Conservation (phyloP, 2,888 invertebrate species). For the Drosophila aldrichi region DNA sequence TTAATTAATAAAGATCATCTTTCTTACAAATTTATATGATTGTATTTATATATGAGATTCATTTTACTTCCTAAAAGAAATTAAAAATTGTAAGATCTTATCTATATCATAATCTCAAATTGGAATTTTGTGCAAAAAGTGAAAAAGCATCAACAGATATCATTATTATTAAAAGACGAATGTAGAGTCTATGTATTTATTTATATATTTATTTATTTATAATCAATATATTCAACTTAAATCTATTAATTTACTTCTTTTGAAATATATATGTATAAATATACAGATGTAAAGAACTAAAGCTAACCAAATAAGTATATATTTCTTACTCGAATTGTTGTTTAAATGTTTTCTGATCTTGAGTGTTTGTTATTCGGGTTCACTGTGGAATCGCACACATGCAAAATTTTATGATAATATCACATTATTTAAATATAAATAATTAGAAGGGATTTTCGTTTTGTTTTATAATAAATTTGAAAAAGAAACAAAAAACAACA, state of each 20-base stretch:
- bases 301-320: conserved; percentile 40
- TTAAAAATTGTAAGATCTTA: too few species aligned
- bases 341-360: conserved; percentile 23
- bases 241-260: conserved; percentile 16
- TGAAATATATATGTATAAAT: conserved; percentile 14
- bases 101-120: too few species aligned
- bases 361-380: conserved; percentile 20
- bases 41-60: too few species aligned
- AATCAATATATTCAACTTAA: conserved; percentile 40
- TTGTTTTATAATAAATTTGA: conserved; percentile 34
- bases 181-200: neutral
- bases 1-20: neutral
- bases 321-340: conserved; percentile 30
- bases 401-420: conserved; percentile 77
- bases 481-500: conserved; percentile 12
- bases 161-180: too few species aligned
- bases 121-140: too few species aligned
- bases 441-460: conserved; percentile 45
- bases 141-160: too few species aligned
- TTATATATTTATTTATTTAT: conserved; percentile 41
- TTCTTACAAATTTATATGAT: too few species aligned
- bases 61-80: too few species aligned
- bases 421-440: conserved; percentile 76
- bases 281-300: conserved; percentile 43
- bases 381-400: conserved; percentile 46